Conservation (phyloP, 2,797 vertebrate species). For the Siniperca scherzeri region DNA sequence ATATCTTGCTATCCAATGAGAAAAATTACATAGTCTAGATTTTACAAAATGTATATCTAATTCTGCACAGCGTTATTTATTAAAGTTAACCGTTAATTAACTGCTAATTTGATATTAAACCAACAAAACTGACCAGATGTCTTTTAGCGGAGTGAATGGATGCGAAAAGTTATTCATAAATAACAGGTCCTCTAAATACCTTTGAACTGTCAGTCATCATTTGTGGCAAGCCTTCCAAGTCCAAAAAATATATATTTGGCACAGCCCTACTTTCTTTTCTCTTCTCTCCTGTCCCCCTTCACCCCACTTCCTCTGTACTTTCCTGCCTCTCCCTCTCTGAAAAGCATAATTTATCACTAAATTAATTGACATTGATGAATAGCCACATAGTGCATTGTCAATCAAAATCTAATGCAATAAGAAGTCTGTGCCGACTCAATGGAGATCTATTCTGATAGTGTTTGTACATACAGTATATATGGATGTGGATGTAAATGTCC, state of each 20-base stretch:
- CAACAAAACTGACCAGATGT: constrained; percentile 17
- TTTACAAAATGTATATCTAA: neutral
- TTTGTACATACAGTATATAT: constrained; percentile 26
- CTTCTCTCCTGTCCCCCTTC: constrained; percentile 35
- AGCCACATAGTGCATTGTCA: constrained; percentile 64
- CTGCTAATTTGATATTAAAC: constrained; percentile 16
- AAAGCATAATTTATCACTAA: constrained; percentile 74
- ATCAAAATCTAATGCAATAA: constrained; percentile 76
- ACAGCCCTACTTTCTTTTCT: constrained; percentile 38
- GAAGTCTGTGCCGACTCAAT: constrained; percentile 54
- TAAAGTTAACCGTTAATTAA: neutral
- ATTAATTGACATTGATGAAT: constrained; percentile 76
- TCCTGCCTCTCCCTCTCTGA: constrained; percentile 51
- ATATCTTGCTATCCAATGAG: neutral
- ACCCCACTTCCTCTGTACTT: constrained; percentile 32
- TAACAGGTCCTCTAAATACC: constrained; percentile 62
- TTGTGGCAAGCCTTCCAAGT: constrained; percentile 49
- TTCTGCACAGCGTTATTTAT: neutral
- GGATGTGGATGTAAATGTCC: constrained; percentile 6
- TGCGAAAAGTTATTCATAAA: constrained; percentile 51
- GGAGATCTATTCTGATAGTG: constrained; percentile 44
- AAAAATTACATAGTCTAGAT: neutral
- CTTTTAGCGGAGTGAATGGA: constrained; percentile 26
- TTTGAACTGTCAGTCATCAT: constrained; percentile 67
- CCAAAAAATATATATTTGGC: constrained; percentile 34